Conservation (phyloP, 2,888 invertebrate species). For the Ectropis crepuscularia region DNA sequence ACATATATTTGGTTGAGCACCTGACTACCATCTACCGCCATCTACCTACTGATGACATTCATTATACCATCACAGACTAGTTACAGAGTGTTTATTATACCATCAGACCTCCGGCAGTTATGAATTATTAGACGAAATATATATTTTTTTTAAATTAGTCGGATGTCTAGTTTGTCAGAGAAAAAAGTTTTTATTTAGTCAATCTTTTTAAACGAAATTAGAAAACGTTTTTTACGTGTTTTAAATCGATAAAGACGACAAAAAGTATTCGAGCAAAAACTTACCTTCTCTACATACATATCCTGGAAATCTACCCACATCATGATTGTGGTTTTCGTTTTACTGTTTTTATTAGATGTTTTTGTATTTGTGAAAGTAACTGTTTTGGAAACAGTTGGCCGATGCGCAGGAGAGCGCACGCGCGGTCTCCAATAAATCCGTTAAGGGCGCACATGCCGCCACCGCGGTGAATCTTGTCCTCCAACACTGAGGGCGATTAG, state of each 20-base stretch:
- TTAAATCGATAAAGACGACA: too few species aligned
- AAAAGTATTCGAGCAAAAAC: background rate
- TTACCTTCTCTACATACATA: background rate
- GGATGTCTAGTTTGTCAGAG: too few species aligned
- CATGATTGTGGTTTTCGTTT: slow-evolving; percentile 24
- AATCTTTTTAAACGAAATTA: too few species aligned
- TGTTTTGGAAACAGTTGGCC: slow-evolving; percentile 45
- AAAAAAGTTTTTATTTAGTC: too few species aligned
- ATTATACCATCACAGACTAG: too few species aligned
- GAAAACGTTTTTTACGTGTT: background rate
- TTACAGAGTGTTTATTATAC: too few species aligned
- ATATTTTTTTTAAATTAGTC: too few species aligned
- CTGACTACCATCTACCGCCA: too few species aligned
- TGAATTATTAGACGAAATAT: too few species aligned
- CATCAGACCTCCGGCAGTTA: too few species aligned
- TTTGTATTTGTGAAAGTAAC: slow-evolving; percentile 42
- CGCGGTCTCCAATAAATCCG: slow-evolving; percentile 79
- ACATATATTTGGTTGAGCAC: too few species aligned
- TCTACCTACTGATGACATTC: too few species aligned
- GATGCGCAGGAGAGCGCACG: slow-evolving; percentile 55
- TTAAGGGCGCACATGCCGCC: slow-evolving; percentile 78
- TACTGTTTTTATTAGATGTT: slow-evolving; percentile 25
- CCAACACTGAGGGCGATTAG: slow-evolving; percentile 67
- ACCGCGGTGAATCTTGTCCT: slow-evolving; percentile 71
- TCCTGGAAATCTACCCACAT: slow-evolving; percentile 2